phyloP scores from a whole-genome alignment of 2,113 vertebrate species.

The Callaeas wilsoni region DNA sequence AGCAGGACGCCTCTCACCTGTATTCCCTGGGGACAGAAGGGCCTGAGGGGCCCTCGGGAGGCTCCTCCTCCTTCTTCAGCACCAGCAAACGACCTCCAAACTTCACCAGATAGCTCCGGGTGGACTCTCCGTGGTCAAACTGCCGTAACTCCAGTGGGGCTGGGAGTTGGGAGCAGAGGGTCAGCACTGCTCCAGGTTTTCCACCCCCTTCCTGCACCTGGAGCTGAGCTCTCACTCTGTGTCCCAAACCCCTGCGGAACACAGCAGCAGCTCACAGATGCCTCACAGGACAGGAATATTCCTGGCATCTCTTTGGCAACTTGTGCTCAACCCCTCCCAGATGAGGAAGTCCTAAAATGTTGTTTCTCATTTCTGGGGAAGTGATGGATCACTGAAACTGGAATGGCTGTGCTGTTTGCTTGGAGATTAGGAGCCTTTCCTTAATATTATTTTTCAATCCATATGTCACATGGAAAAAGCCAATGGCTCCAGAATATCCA shows the following conservation, averaged over 20 bases:
- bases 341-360: neutral
- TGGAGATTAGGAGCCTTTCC: neutral
- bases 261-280: rapidly evolving
- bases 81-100: constrained; percentile 63
- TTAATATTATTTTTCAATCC: neutral
- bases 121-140: constrained; percentile 66
- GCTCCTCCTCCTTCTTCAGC: constrained; percentile 79
- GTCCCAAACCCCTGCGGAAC: neutral
- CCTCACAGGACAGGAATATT: neutral
- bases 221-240: neutral
- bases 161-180: constrained; percentile 28
- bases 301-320: neutral
- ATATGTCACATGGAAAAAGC: neutral
- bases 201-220: neutral
- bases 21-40: constrained; percentile 68
- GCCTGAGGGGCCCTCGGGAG: constrained; percentile 17
- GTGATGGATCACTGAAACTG: neutral
- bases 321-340: neutral
- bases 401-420: neutral
- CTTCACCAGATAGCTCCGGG: constrained; percentile 65
- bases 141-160: constrained; percentile 63
- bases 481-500: neutral
- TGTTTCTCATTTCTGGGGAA: neutral
- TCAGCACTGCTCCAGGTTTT: neutral
- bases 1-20: constrained; percentile 64